Evolutionary conservation across 1,140 invertebrate species (phyloP), one percentile per base, ranked within the genome.

Genomic region (Elymnias hypermnestra): DNA sequence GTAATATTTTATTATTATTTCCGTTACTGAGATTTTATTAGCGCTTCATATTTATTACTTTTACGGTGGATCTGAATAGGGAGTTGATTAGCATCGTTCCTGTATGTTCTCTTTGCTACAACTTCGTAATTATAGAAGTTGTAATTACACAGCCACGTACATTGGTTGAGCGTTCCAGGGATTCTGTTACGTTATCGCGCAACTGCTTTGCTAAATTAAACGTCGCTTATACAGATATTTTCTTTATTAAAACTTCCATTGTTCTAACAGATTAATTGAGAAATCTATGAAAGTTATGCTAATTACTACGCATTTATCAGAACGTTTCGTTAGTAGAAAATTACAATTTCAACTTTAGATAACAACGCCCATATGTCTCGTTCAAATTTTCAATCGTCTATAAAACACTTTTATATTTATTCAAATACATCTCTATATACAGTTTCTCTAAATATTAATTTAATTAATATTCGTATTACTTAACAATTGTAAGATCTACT

Each of bases 1-100:
- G 74, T 83, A 75, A 84, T 84, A 81, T 83, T 83, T 81, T 82
- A 82, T 81, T 78, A 82, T 77, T 78, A 83, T 79, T 83, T 82
- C 75, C 68, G 72, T 63, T 65, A 74, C 69, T 75, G 70, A 73
- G 71, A 76, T 83, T 83, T 84, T 85, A 85, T 82, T 79, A 83
- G 53, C 66, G 52, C 57, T 62, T 72, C 70, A 71, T 83, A 83
- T 83, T 85, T 77, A 85, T 83, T 85, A 64, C 77, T 76, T 67
- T 73, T 75, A 63, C 68, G 67, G 64, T 63, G 72, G 61, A 84
- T 81, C 66, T 74, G 74, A 83, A 81, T 77, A 68, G 74, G 58
- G 63, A 40, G 53, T 77, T 83, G 78, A 84, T 84, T 81, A 77
- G 65, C 63, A 59, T 63, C 69, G 73, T 59, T 71, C 59, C 51